Base-by-base conservation (phyloP, 2,888 invertebrate species). In the Caenorhabditis imperialis region DNA sequence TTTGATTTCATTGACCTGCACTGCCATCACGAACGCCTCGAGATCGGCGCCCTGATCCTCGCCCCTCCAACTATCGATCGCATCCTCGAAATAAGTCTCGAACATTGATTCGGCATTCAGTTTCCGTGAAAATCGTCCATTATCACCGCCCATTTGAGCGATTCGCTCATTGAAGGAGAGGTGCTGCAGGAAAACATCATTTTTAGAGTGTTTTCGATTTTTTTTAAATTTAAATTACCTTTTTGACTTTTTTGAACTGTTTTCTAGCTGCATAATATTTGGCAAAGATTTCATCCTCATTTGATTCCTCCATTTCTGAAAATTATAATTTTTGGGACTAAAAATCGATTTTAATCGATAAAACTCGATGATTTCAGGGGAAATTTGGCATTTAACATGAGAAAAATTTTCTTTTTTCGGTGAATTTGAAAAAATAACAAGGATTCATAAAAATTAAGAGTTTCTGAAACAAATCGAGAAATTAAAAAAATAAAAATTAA, bases 21-120 rank as follows among this genome's bases (percentile, higher is more conserved):
- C 92, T 87, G 93, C 93, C 78, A 92, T 92, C 75, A 92, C 92
- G 84, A 96, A 94, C 57, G 91, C 91, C 48, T 82, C 90, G 6
- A 75, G 45, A 40, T 71, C 75, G 14, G 53, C 38, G 3, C 75
- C 65, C 47, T 70, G 70, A 45, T 75, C 75, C 47, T 75, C 57
- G 37, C 42, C 70, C 33, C 57, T 27, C 75, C 70, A 70, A 2
- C 16, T 65, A 25, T 71, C 70, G 3, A 71, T 23, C 2, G 75
- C 54, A 48, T 65, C 57, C 38, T 72, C 61, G 44, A 76, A 72
- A 58, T 65, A 63, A 1, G 75, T 75, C 23, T 75, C 75, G n/a
- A 44, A 76, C 1, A 30, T 27, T 10, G 61, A 60, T n/a, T 72
- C 71, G 47, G 67, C 47, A 22, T 61, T 57, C 6, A 76, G 12